These are phyloP conservation scores for Acrobasis consociella DNA, from an alignment of 2,888 invertebrate species.

Conservation along the genomic window DNA sequence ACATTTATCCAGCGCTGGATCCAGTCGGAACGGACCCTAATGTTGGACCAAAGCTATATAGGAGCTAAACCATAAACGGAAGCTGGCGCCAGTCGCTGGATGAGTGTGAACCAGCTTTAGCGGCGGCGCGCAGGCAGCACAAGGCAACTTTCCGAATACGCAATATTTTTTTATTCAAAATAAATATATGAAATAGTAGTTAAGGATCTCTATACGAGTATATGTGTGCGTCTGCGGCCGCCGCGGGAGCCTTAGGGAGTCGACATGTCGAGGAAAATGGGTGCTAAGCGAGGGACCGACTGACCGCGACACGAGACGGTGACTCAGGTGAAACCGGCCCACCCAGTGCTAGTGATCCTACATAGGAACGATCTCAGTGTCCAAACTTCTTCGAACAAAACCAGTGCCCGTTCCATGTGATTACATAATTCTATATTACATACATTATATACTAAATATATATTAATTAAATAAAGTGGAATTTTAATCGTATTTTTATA, in stretches of 20 bases:
- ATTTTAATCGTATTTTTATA: constrained; percentile 73
- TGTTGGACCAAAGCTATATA: background rate
- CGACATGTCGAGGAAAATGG: constrained; percentile 25
- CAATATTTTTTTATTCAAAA: constrained; percentile 67
- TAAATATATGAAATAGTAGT: constrained; percentile 58
- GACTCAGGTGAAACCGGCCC: constrained; percentile 38
- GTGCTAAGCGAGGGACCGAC: constrained; percentile 51
- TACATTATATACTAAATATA: constrained; percentile 40
- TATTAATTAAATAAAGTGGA: constrained; percentile 57
- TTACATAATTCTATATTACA: constrained; percentile 44
- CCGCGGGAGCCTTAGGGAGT: constrained; percentile 16
- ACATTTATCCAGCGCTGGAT: constrained; percentile 2
- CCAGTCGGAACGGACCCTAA: background rate
- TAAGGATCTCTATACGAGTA: constrained; percentile 41
- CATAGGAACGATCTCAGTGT: constrained; percentile 73
- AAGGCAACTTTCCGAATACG: constrained; percentile 35
- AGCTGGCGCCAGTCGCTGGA: background rate
- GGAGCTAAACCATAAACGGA: background rate
- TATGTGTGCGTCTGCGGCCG: constrained; percentile 19
- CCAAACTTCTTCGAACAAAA: constrained; percentile 71
- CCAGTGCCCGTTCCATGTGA: constrained; percentile 79
- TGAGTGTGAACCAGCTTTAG: background rate
- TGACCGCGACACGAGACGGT: constrained; percentile 32
- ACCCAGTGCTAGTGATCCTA: constrained; percentile 58
- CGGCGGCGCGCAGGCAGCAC: constrained; percentile 37